Evolutionary conservation across 1,140 invertebrate species (phyloP), one percentile per base, ranked within the genome.

Genomic region (Anastrepha obliqua): DNA sequence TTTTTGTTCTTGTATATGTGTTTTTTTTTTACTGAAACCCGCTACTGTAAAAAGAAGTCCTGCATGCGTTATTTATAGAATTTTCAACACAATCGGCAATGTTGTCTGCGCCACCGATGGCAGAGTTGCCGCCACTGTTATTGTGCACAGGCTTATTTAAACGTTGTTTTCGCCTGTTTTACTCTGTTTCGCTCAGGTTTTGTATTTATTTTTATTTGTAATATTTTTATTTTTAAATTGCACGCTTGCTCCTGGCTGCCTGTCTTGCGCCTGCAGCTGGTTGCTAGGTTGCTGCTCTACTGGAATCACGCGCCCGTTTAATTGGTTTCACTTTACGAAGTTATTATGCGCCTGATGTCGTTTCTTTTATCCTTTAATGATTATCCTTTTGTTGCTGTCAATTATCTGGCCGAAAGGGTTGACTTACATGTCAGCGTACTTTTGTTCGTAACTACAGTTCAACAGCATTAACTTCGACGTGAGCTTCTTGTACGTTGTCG

Each of bases 281-380:
- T 29, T 8, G 39, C 74, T 20, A 51, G 39, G 17, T 6, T 1
- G n/a, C 17, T 17, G 51, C 44, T 62, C 17, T 11, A 39, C 51
- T 64, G 58, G 39, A 60, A 47, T 86, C 85, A 86, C 59, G 85
- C 60, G 85, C 85, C 60, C 9, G 44, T 86, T 86, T 62, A 86
- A 86, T 86, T 86, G 85, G 60, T 86, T 86, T 60, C 85, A 86
- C 58, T 86, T 86, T 86, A 86, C 85, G n/a, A 42, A 59, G 39
- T 86, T 60, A 86, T 64, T 60, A 62, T 60, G 42, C 51, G 51
- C 85, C 58, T 86, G 58, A 62, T 64, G 85, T 86, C 59, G 60
- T 64, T 60, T 51, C 44, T 44, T 4, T 86, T 62, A 58, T 81
- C 74, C 17, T 51, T 81, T 51, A 81, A 81, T 9, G 47, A n/a